Evolutionary conservation across 2,113 vertebrate genomes (phyloP).

Genomic region (Marmota flaviventris): DNA sequence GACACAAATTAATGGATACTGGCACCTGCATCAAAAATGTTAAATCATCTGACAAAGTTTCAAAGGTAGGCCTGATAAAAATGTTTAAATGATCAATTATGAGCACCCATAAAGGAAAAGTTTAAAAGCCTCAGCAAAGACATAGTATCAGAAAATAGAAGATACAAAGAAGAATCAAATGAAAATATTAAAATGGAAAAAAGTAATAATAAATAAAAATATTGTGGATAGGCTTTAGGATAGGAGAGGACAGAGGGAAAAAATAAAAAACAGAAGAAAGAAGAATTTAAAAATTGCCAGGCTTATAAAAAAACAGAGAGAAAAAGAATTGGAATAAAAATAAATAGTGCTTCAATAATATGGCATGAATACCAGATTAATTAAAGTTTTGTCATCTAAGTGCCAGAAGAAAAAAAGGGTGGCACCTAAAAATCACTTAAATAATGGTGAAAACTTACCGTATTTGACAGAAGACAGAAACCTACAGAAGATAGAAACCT

Average conservation of each 20-base stretch:
- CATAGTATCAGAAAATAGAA: not conserved
- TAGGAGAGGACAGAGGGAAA: not conserved
- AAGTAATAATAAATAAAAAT: not conserved
- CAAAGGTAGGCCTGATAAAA: not conserved
- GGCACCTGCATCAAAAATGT: not conserved
- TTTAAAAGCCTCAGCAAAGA: not conserved
- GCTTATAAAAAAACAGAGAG: not conserved
- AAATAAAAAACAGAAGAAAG: not conserved
- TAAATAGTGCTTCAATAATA: not conserved
- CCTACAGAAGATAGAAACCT: not conserved
- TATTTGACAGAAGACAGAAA: not conserved
- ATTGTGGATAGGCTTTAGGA: not conserved
- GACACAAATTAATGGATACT: not conserved
- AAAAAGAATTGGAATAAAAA: not conserved
- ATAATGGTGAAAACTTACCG: not conserved
- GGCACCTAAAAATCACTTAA: not conserved
- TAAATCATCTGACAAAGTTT: not conserved
- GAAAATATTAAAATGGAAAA: slow-evolving; percentile 1
- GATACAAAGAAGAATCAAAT: not conserved
- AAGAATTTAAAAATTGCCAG: not conserved
- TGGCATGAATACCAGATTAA: not conserved
- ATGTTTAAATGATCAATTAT: not conserved
- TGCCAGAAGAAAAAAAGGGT: not conserved
- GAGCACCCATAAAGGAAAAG: not conserved
- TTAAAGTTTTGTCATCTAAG: not conserved